Evolutionary conservation across 2,888 invertebrate genomes (phyloP), one percentile per base, ranked within the genome.

Genomic region (Drosophila flavopinicola): DNA sequence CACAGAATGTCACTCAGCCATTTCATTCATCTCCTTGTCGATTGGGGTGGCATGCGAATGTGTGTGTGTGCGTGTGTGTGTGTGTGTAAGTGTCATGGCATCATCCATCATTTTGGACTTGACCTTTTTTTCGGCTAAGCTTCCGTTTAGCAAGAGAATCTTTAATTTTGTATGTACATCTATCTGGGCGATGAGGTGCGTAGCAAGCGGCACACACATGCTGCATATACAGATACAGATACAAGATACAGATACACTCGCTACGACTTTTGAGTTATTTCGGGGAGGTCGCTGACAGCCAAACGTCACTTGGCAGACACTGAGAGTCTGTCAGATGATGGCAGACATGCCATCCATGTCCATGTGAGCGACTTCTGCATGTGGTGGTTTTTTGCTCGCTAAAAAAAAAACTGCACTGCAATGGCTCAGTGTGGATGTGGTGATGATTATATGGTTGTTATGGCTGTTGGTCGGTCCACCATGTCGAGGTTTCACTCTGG

Each of bases 101-200:
- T 91, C 91, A 91, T 91, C 91, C 90, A 91, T 91, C 91, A 91
- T 88, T 90, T 87, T 86, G 86, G 90, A 90, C 88, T 90, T 91
- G 91, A 91, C 91, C 91, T 91, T 91, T 91, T 90, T 71, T 90
- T 68, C 48, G 63, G 54, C 68, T 69, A 79, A 87, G 74, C 85
- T 88, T 75, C 75, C 76, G 82, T 74, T 87, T 88, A 86, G 80
- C 71, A 67, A 66, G 58, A 75, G 82, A 84, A 87, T 88, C 88
- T 88, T 88, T 75, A 83, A 82, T 88, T 77, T 85, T 75, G 51
- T 69, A 76, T 75, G 51, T 69, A 76, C 70, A 80, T 80, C 71
- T 84, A 85, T 80, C 66, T 70, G 64, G 54, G 37, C 47, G 54
- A 66, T 61, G 85, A 73, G 78, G 58, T 73, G 56, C 51, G 76